Percentiles rank a stretch among this genome's conserved stretches.
These are phyloP conservation scores for Apodemus speciosus DNA, from an alignment of 2,113 vertebrate genomes.

Conservation along the genomic window DNA sequence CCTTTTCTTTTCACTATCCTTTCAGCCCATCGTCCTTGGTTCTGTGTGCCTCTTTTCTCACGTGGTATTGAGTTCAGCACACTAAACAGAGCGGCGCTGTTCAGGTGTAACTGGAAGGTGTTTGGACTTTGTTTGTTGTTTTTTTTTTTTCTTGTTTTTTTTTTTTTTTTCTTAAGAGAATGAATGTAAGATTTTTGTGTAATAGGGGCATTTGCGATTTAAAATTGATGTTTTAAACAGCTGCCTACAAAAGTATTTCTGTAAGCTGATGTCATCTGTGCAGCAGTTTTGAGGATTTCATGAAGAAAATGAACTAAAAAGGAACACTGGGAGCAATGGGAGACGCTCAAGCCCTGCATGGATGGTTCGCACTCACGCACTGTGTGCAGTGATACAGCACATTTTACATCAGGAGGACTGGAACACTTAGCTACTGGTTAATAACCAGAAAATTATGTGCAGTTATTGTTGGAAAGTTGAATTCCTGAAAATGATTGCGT, in stretches of 20 bases:
- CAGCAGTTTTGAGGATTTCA: slow-evolving; percentile 61
- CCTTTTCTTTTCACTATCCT: slow-evolving; percentile 58
- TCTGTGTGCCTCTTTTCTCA: slow-evolving; percentile 59
- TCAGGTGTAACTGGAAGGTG: slow-evolving; percentile 54
- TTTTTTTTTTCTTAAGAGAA: slow-evolving; percentile 46
- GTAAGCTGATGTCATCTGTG: slow-evolving; percentile 39
- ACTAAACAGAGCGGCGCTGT: slow-evolving; percentile 62
- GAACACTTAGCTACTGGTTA: slow-evolving; percentile 66
- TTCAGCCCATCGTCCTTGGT: slow-evolving; percentile 63
- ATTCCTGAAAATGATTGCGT: slow-evolving; percentile 22
- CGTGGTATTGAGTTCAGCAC: slow-evolving; percentile 55
- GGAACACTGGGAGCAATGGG: slow-evolving; percentile 32
- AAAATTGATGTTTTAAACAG: slow-evolving; percentile 72
- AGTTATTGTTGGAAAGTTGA: not conserved
- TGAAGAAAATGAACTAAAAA: slow-evolving; percentile 39
- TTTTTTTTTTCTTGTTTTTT: not conserved
- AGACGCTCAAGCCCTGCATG: slow-evolving; percentile 19
- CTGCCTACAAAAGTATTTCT: slow-evolving; percentile 65
- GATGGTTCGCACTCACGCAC: slow-evolving; percentile 32
- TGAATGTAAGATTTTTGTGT: slow-evolving; percentile 44
- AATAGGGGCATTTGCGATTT: slow-evolving; percentile 49
- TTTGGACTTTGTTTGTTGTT: slow-evolving; percentile 68
- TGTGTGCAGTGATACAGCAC: not conserved
- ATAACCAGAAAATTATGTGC: slow-evolving; percentile 25
- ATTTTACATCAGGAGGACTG: slow-evolving; percentile 45